Base-by-base conservation (phyloP, 2,113 vertebrate genomes). In the Rhadina sibilatrix region DNA sequence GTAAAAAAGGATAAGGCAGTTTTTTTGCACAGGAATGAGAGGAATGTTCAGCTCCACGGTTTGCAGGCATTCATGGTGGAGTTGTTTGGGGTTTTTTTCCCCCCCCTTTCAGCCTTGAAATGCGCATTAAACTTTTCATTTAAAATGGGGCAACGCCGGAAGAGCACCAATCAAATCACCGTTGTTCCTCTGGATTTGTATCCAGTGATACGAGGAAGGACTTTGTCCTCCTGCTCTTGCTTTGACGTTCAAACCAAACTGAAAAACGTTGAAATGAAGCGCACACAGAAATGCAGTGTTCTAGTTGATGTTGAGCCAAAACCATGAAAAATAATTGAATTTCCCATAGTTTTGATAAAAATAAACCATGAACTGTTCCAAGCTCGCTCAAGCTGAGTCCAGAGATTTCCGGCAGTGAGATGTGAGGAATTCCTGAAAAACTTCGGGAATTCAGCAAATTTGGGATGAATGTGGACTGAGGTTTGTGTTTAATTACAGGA, bases 321-420 rank as follows among this genome's bases (percentile, higher is more conserved):
- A 2, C 75, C 56, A 68, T 49, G 90, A n/a, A 49, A 96, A 88
- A 92, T 70, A 96, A 87, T 81, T 94, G 35, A 87, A 84, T 95
- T 94, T 94, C 63, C 83, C 64, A 50, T 75, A 30, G 50, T 94
- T 96, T 86, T 90, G 76, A 85, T 96, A 19, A 40, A 54, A 37
- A 40, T 52, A 40, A 72, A 42, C 8, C 30, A 65, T 24, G 30
- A 64, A 81, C 1, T 0, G 9, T 47, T 91, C 57, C 88, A 89
- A 77, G 57, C 60, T 86, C 1, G 0, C 49, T 83, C 60, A 54
- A 71, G 22, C 28, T 4, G 52, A 96, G 17, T 57, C 64, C 33
- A 6, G 84, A 85, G 37, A 30, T 72, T 90, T 95, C 86, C 10
- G 0, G 64, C 66, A 68, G 11, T 1, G 47, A 87, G 47, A 70